These are phyloP conservation scores for Knipowitschia caucasica DNA, from an alignment of 2,797 vertebrate genomes.

Conservation along the genomic window DNA sequence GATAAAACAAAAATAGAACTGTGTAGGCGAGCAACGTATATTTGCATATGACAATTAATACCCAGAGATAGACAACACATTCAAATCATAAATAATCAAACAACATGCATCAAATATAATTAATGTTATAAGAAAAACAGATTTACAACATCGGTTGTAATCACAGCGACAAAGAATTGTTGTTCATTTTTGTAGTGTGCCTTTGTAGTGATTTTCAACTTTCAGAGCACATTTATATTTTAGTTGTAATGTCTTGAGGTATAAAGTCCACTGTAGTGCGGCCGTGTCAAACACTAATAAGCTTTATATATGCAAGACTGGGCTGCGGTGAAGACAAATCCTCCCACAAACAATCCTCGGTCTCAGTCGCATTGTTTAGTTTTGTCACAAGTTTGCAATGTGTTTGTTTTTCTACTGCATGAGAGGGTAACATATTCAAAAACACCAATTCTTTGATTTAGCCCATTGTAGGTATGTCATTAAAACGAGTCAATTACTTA, in stretches of 20 bases:
- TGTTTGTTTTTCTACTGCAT: background rate
- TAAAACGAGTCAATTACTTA: no score
- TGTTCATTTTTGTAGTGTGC: no score
- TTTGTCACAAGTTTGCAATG: background rate
- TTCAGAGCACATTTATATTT: background rate
- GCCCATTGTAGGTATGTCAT: background rate
- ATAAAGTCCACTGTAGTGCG: background rate
- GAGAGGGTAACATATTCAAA: background rate
- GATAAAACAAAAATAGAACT: background rate
- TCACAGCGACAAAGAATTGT: no score
- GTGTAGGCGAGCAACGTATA: no score
- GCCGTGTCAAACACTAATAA: constrained; percentile 5
- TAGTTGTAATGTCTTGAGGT: background rate
- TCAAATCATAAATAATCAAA: no score
- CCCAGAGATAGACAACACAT: no score
- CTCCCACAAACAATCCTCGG: background rate
- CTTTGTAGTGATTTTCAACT: background rate
- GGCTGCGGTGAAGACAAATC: background rate
- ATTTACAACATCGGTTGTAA: no score
- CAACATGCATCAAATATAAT: no score
- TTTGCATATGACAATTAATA: no score
- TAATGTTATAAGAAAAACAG: no score
- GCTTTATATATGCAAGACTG: constrained; percentile 5
- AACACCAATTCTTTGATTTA: background rate
- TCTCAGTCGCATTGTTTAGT: background rate